Evolutionary conservation across 2,888 invertebrate genomes (phyloP).

Genomic region (Zootermopsis nevadensis): DNA sequence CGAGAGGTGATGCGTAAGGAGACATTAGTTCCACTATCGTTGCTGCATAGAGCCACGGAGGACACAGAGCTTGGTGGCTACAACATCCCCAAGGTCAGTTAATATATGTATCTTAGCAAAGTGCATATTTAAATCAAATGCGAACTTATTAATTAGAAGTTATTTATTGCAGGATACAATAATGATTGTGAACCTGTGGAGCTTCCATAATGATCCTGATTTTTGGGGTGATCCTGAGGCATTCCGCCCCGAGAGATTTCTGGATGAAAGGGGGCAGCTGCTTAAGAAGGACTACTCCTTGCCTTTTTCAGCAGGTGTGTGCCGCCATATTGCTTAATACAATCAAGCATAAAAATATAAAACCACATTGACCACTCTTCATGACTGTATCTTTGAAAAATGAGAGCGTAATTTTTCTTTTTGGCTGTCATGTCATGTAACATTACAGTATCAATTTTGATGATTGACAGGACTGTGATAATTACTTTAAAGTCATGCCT

Average conservation of each 20-base stretch:
- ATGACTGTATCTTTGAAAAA: background rate
- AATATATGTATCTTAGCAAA: background rate
- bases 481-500: no score
- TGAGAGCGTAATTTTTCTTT: no score
- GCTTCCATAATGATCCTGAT: constrained; percentile 69
- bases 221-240: constrained; percentile 74
- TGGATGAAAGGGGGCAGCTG: constrained; percentile 68
- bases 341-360: background rate
- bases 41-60: constrained; percentile 67
- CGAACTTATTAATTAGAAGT: background rate
- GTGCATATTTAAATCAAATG: background rate
- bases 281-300: constrained; percentile 70
- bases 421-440: no score
- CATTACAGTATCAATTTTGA: no score
- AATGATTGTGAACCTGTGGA: constrained; percentile 68
- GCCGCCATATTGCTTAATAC: background rate
- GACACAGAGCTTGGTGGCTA: constrained; percentile 70
- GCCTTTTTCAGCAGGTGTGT: constrained; percentile 75
- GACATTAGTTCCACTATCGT: constrained; percentile 71
- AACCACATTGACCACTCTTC: background rate
- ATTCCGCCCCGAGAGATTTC: constrained; percentile 75
- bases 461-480: no score
- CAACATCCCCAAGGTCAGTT: constrained; percentile 67
- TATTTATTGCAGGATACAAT: constrained; percentile 65
- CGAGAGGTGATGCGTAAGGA: constrained; percentile 71